Base-by-base conservation (phyloP, 1,140 invertebrate species). In the Uloborus diversus region DNA sequence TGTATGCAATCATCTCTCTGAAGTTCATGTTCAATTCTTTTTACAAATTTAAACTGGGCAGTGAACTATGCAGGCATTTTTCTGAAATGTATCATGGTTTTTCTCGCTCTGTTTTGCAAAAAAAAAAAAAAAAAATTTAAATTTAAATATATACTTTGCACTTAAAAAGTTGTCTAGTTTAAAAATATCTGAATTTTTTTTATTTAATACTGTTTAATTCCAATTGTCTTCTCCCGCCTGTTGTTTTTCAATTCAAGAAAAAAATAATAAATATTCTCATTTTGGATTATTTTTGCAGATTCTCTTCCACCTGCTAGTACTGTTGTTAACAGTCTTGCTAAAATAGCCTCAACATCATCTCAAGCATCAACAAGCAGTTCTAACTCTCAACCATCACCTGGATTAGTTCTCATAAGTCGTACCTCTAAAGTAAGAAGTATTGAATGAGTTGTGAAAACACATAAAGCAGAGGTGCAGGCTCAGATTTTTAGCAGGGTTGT, bases 331-430 rank as follows among this genome's bases (percentile, higher is more conserved):
- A 51, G 23, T n/a, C 9, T 30, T 64, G 7, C 59, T 33, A 75
- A 47, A 33, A 4, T 61, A 20, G 42, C 68, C 9, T 3, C 25
- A 27, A 1, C 28, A 11, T 5, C n/a, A 3, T 23, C 32, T 0
- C 17, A 5, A n/a, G 28, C 59, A 64, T 33, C 20, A 23, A 27
- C 14, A 53, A 23, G 30, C 27, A 25, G 1, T 17, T 4, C 27
- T 20, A 47, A 4, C 3, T 20, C n/a, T 4, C 66, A 56, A 20
- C 51, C 49, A 28, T 37, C 53, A 49, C 33, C 57, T 53, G 59
- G 28, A 5, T 25, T 75, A 27, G 51, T 75, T 64, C n/a, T 75
- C 11, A 51, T 33, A 27, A 17, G 57, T 17, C 37, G 42, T 37
- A 37, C 23, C 3, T 4, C 20, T 1, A 37, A 27, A 20, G 68